Evolutionary conservation across 2,797 vertebrate species (phyloP).

Genomic region (Cebuella pygmaea): DNA sequence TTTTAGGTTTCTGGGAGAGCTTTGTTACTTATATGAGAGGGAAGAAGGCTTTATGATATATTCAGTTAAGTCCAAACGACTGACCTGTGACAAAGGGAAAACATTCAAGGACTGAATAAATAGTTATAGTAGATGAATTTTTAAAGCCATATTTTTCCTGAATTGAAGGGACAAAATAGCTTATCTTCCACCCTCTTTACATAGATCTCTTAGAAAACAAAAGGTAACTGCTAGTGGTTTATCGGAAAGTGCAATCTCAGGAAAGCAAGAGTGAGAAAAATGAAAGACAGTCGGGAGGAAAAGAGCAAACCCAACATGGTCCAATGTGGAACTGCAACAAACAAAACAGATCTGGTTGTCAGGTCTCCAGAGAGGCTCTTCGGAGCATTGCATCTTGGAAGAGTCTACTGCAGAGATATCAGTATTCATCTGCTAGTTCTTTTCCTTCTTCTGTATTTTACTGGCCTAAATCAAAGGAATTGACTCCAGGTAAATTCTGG

Average conservation of each 20-base stretch:
- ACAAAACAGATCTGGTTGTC: not conserved
- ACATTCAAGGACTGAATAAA: not conserved
- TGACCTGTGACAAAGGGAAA: not conserved
- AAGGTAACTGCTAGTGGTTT: not conserved
- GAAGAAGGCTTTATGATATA: not conserved
- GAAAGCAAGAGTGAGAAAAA: not conserved
- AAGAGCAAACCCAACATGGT: not conserved
- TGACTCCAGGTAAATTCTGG: not conserved
- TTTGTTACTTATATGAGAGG: slow-evolving; percentile 4
- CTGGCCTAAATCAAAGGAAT: not conserved
- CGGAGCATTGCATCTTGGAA: not conserved
- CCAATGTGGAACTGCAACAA: not conserved
- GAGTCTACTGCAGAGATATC: not conserved
- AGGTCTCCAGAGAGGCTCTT: not conserved
- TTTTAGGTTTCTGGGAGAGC: not conserved
- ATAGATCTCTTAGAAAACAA: not conserved
- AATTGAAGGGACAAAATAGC: not conserved
- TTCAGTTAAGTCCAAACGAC: not conserved
- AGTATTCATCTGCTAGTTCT: not conserved
- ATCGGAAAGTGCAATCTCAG: not conserved
- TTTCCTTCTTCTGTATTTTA: not conserved
- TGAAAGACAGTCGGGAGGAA: not conserved
- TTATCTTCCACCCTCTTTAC: slow-evolving; percentile 19
- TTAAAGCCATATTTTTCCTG: not conserved
- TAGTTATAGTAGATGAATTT: not conserved